phyloP scores from a whole-genome alignment of 37 sponge, comb jelly and placozoan genomes.

The Chondrosia reniformis region DNA sequence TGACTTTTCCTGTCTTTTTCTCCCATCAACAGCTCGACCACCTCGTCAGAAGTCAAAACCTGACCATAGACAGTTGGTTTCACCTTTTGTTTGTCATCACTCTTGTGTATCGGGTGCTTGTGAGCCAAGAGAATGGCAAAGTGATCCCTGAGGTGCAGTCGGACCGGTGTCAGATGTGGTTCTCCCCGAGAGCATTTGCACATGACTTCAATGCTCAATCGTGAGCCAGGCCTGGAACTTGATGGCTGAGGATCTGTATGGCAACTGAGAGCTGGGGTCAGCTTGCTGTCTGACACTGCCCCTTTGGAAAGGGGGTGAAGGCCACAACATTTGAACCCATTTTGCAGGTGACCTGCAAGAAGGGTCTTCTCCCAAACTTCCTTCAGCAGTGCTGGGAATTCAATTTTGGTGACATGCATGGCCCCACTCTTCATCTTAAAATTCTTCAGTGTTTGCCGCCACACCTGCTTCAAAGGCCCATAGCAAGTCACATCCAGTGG shows the following conservation, averaged over 20 bases:
- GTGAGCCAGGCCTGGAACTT: neutral
- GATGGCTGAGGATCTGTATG: neutral
- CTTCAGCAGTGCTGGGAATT: conserved; percentile 36
- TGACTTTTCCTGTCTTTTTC: neutral
- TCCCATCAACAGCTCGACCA: neutral
- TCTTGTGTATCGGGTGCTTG: neutral
- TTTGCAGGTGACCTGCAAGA: conserved; percentile 13
- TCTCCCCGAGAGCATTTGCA: neutral
- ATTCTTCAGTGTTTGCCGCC: conserved; percentile 42
- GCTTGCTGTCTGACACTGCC: conserved; percentile 6
- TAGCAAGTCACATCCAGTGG: conserved; percentile 58
- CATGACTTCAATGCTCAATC: neutral
- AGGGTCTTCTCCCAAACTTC: conserved; percentile 23
- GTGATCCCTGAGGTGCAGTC: conserved; percentile 6
- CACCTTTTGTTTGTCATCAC: conserved; percentile 11
- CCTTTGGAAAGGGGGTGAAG: conserved; percentile 30
- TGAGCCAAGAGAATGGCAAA: neutral
- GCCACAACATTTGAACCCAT: conserved; percentile 32
- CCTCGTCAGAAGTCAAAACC: conserved; percentile 43
- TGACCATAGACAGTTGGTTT: conserved; percentile 47
- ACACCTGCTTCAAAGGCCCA: conserved; percentile 41
- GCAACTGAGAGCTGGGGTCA: neutral
- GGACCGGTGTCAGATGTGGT: conserved; percentile 9
- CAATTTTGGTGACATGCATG: conserved; percentile 31
- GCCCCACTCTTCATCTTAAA: conserved; percentile 28